Conservation (phyloP, 2,888 invertebrate species). For the Macrophya annulata region DNA sequence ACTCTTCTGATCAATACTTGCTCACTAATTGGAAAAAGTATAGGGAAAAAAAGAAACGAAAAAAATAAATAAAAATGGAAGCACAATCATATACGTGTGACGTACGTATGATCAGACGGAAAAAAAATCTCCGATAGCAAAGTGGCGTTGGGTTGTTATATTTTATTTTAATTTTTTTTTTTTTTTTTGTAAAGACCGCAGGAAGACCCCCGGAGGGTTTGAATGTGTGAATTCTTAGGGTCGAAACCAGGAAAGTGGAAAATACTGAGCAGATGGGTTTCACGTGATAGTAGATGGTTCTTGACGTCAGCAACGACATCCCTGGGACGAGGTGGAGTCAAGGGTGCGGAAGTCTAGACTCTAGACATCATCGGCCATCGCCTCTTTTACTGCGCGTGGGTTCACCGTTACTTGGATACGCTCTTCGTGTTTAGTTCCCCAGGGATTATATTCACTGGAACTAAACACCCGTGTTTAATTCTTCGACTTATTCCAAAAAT, state of each 20-base stretch:
- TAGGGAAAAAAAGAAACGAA: neutral
- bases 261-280: constrained; percentile 26
- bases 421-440: neutral
- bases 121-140: neutral
- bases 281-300: constrained; percentile 32
- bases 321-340: constrained; percentile 18
- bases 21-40: neutral
- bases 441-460: neutral
- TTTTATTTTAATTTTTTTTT: too few species aligned
- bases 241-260: constrained; percentile 2
- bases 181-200: neutral
- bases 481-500: neutral
- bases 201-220: neutral
- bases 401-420: neutral
- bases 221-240: constrained; percentile 12
- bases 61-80: neutral
- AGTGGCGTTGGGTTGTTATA: neutral
- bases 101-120: neutral
- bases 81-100: neutral
- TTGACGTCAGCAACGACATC: constrained; percentile 37
- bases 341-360: constrained; percentile 40
- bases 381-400: neutral
- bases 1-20: neutral
- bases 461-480: neutral
- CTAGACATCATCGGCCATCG: constrained; percentile 25